Evolutionary conservation across 2,797 vertebrate genomes (phyloP), one percentile per base, ranked within the genome.

Genomic region (Myotis planiceps): DNA sequence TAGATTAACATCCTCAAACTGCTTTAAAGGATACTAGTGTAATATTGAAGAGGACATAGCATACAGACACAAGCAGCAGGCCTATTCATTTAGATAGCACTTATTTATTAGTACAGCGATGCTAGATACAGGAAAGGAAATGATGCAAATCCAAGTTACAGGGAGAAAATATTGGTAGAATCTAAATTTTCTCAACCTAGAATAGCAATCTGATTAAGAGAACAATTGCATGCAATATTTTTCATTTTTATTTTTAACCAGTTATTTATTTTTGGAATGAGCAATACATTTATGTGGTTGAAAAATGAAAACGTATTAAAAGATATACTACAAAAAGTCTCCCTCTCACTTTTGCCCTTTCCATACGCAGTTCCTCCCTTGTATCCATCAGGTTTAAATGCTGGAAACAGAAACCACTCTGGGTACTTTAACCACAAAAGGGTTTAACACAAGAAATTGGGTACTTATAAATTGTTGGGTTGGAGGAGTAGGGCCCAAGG

Each of bases 181-280:
- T 25, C 10, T 71, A 76, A 85, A 85, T 37, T 90, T 92, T 87
- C 37, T 92, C 12, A 81, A 16, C 71, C 25, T 72, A 63, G 47
- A 76, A 60, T 78, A 88, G 34, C 47, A 55, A 9, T 93, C 71
- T 90, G 51, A 71, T 94, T 80, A 92, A 87, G 78, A 92, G 60
- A 94, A 86, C 9, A 91, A 13, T 37, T 94, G 21, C 55, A 47
- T 89, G 74, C 16, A 32, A 0, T 84, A 42, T 74, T 90, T 93
- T 75, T 95, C 88, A 82, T 72, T 15, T 88, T 88, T 80, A 42
- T 69, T 94, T 89, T 90, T 87, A 68, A 60, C 47, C 13, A 85
- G 25, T 85, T 51, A 49, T 65, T 80, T 90, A 76, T 86, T 96
- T 97, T 95, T 83, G 42, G 81, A 79, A 69, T 51, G 55, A 87